Evolutionary conservation across 2,113 vertebrate species (phyloP).

Genomic region (Meriones unguiculatus): DNA sequence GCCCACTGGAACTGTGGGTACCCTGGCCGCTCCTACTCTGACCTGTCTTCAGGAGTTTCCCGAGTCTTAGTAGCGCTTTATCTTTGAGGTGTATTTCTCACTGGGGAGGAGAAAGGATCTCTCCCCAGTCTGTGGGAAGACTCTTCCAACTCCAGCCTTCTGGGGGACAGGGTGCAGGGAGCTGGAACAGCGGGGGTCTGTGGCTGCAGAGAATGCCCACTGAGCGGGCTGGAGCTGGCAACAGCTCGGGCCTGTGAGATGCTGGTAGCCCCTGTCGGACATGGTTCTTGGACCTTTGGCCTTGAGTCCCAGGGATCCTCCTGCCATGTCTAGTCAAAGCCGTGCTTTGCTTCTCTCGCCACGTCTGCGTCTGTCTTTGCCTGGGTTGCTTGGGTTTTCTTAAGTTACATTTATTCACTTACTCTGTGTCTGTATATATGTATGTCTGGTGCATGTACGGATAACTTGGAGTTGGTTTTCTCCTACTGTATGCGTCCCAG

Average conservation of each 20-base stretch:
- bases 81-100: background rate
- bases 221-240: background rate
- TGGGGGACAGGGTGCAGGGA: background rate
- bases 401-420: background rate
- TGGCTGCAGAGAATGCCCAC: background rate
- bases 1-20: background rate
- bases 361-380: background rate
- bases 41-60: background rate
- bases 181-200: background rate
- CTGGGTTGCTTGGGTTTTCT: background rate
- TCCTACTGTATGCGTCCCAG: background rate
- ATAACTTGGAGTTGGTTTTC: background rate
- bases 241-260: background rate
- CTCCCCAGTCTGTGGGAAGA: background rate
- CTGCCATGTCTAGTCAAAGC: background rate
- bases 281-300: background rate
- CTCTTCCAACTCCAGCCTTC: background rate
- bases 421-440: background rate
- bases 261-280: background rate
- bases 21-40: background rate
- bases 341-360: background rate
- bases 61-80: background rate
- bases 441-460: background rate
- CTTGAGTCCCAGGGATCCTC: background rate
- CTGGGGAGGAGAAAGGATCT: background rate